phyloP scores from a whole-genome alignment of 53 echinoderm and acorn worm genomes.

The Holothuria leucospilota region DNA sequence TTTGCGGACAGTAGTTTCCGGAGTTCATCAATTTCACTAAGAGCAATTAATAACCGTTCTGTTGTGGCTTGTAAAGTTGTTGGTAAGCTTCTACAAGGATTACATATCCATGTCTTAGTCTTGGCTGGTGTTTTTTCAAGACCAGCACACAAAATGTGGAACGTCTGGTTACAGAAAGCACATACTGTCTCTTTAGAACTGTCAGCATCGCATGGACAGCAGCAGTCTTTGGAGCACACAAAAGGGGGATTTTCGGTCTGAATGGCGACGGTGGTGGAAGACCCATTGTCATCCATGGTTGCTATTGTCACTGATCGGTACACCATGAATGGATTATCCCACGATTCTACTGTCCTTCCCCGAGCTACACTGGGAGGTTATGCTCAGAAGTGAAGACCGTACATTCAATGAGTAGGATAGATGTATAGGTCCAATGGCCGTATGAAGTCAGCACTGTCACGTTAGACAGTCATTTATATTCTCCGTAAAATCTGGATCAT shows the following conservation, averaged over 20 bases:
- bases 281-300: not conserved
- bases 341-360: too few species aligned
- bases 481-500: too few species aligned
- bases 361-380: too few species aligned
- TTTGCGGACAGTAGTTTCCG: not conserved
- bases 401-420: too few species aligned
- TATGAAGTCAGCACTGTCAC: too few species aligned
- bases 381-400: too few species aligned
- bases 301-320: not conserved
- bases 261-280: not conserved
- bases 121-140: too few species aligned
- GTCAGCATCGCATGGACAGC: not conserved
- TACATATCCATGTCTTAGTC: not conserved
- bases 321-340: not conserved
- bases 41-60: not conserved
- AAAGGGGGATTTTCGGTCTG: not conserved
- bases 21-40: conserved; percentile 11
- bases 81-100: conserved; percentile 6
- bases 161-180: conserved; percentile 4
- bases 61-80: conserved; percentile 13
- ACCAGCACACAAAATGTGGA: not conserved
- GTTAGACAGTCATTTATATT: too few species aligned
- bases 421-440: too few species aligned
- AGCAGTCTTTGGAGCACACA: not conserved
- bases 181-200: not conserved